Evolutionary conservation across 2,888 invertebrate genomes (phyloP).

Genomic region (Tanaodytes sp.): DNA sequence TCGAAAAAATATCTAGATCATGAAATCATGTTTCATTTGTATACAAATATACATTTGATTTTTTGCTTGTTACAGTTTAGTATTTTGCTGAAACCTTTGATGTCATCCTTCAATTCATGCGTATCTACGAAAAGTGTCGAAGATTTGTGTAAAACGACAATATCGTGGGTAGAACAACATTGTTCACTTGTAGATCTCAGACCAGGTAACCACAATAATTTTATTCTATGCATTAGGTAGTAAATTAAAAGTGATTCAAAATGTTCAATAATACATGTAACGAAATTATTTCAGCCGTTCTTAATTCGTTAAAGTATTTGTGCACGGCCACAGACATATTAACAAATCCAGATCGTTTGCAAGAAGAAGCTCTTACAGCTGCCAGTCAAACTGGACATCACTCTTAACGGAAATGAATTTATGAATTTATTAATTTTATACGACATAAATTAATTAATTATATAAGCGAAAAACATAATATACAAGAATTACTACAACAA

Average conservation of each 20-base stretch:
- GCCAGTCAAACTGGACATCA: constrained; percentile 73
- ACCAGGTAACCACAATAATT: constrained; percentile 91
- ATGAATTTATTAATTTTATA: constrained; percentile 23
- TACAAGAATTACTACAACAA: too few species aligned
- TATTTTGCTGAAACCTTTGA: constrained; percentile 89
- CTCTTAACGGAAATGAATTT: constrained; percentile 51
- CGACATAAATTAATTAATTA: too few species aligned
- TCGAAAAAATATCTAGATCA: not conserved
- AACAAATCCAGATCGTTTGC: constrained; percentile 88
- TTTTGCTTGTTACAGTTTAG: constrained; percentile 92
- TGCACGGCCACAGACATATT: constrained; percentile 95
- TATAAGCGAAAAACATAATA: too few species aligned
- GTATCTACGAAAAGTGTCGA: constrained; percentile 93
- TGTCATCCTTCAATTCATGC: constrained; percentile 91
- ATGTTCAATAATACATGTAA: too few species aligned
- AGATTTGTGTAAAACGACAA: constrained; percentile 91
- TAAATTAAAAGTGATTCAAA: constrained; percentile 13
- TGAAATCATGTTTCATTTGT: not conserved
- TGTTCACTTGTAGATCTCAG: constrained; percentile 95
- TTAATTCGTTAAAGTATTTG: constrained; percentile 90
- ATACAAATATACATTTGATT: constrained; percentile 17
- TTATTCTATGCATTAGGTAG: too few species aligned
- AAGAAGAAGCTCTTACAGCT: constrained; percentile 90
- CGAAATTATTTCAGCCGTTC: constrained; percentile 84
- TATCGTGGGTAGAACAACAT: constrained; percentile 96